Conservation (phyloP, 2,888 invertebrate species). For the Cheilosia grossa region DNA sequence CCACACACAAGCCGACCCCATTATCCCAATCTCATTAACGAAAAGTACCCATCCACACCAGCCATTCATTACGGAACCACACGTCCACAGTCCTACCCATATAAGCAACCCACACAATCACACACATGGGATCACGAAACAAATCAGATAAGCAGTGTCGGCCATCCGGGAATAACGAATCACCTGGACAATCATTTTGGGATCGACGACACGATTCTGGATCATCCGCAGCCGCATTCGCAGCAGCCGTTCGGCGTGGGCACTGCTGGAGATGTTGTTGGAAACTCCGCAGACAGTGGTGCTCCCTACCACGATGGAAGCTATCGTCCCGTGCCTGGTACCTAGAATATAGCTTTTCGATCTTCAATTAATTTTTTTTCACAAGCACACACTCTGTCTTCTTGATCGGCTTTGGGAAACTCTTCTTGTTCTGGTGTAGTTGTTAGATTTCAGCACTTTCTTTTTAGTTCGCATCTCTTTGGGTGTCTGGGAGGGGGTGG, state of each 20-base stretch:
- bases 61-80: conserved; percentile 78
- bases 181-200: conserved; percentile 82
- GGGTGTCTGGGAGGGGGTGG: not conserved
- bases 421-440: conserved; percentile 34
- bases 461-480: conserved; percentile 14
- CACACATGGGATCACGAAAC: conserved; percentile 81
- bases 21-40: conserved; percentile 68
- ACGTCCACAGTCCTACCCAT: conserved; percentile 77
- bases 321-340: conserved; percentile 83
- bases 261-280: conserved; percentile 80
- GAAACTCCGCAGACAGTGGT: conserved; percentile 78
- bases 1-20: conserved; percentile 55
- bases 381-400: conserved; percentile 48
- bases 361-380: conserved; percentile 23
- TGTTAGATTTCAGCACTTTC: conserved; percentile 34
- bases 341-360: conserved; percentile 62
- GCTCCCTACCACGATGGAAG: conserved; percentile 78
- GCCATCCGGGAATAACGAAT: conserved; percentile 80
- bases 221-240: conserved; percentile 65
- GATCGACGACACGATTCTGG: conserved; percentile 77
- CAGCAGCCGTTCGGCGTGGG: conserved; percentile 79
- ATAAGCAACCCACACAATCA: conserved; percentile 77
- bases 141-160: conserved; percentile 77
- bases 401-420: conserved; percentile 54
- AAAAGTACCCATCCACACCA: conserved; percentile 76